These are phyloP conservation scores for Mythimna impura DNA, from an alignment of 2,888 invertebrate genomes.

Conservation along the genomic window DNA sequence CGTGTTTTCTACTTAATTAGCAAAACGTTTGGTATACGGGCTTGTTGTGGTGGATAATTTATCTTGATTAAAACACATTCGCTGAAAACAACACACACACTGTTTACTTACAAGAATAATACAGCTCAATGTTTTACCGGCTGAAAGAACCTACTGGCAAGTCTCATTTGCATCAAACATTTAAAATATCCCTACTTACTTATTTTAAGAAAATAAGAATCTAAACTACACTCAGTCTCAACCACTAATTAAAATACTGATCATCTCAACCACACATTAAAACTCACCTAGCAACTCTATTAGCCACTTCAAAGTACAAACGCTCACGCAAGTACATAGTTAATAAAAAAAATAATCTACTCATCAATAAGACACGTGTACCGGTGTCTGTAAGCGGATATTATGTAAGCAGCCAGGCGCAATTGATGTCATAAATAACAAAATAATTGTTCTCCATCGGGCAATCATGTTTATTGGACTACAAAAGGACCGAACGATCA, in stretches of 20 bases:
- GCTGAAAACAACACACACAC: slow-evolving; percentile 21
- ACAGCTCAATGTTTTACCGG: neutral
- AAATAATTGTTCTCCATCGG: slow-evolving; percentile 58
- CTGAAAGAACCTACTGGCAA: neutral
- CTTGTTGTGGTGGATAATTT: slow-evolving; percentile 33
- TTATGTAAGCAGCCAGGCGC: slow-evolving; percentile 50
- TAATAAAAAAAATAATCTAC: slow-evolving; percentile 33
- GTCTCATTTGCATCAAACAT: slow-evolving; percentile 11
- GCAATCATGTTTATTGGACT: slow-evolving; percentile 52
- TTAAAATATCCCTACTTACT: neutral
- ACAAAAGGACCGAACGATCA: slow-evolving; percentile 53
- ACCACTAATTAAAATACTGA: slow-evolving; percentile 12
- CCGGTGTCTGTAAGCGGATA: slow-evolving; percentile 32
- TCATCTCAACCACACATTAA: slow-evolving; percentile 1
- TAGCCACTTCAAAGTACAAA: slow-evolving; percentile 23
- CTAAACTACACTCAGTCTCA: neutral
- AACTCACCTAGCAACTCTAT: slow-evolving; percentile 23
- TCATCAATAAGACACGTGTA: slow-evolving; percentile 50
- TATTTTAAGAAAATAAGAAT: slow-evolving; percentile 4
- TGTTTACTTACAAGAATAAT: neutral
- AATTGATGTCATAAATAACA: slow-evolving; percentile 59
- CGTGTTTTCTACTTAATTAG: slow-evolving; percentile 48
- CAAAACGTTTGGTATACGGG: slow-evolving; percentile 31
- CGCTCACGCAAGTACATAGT: slow-evolving; percentile 11
- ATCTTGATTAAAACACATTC: slow-evolving; percentile 55